phyloP scores from a whole-genome alignment of 2,888 invertebrate species.

The Hydraecia micacea region DNA sequence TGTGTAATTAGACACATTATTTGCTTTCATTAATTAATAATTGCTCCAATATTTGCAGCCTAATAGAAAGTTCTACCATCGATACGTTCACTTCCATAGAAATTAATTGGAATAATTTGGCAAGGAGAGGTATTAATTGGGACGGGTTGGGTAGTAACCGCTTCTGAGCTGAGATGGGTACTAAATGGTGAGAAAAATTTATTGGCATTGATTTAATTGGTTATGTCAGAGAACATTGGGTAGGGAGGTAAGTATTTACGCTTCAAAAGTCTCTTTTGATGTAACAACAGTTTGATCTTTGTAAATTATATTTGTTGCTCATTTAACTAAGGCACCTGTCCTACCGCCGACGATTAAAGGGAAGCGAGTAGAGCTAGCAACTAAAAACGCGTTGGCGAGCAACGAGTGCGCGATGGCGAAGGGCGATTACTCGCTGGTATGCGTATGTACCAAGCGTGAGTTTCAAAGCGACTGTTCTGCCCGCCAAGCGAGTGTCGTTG shows the following conservation, averaged over 20 bases:
- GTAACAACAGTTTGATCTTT: too few species aligned
- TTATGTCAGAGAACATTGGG: background rate
- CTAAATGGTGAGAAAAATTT: conserved; percentile 11
- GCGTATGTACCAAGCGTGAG: background rate
- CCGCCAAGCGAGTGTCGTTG: too few species aligned
- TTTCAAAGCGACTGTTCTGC: background rate
- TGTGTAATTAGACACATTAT: conserved; percentile 27
- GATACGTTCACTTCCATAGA: conserved; percentile 34
- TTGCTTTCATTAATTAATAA: conserved; percentile 48
- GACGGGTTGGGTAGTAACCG: conserved; percentile 31
- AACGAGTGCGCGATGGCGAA: background rate
- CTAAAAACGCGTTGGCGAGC: background rate
- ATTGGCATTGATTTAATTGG: background rate
- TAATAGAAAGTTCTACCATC: conserved; percentile 32
- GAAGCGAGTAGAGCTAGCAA: background rate
- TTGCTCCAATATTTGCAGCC: conserved; percentile 37
- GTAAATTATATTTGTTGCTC: background rate
- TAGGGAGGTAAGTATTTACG: background rate
- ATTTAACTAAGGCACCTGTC: background rate
- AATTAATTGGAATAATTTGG: conserved; percentile 58
- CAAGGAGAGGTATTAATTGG: conserved; percentile 34
- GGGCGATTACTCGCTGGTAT: too few species aligned
- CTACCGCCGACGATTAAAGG: background rate
- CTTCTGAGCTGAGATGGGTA: conserved; percentile 14
- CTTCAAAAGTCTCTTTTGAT: background rate